Evolutionary conservation across 2,888 invertebrate genomes (phyloP), one percentile per base, ranked within the genome.

Genomic region (Pilophorus perplexus): DNA sequence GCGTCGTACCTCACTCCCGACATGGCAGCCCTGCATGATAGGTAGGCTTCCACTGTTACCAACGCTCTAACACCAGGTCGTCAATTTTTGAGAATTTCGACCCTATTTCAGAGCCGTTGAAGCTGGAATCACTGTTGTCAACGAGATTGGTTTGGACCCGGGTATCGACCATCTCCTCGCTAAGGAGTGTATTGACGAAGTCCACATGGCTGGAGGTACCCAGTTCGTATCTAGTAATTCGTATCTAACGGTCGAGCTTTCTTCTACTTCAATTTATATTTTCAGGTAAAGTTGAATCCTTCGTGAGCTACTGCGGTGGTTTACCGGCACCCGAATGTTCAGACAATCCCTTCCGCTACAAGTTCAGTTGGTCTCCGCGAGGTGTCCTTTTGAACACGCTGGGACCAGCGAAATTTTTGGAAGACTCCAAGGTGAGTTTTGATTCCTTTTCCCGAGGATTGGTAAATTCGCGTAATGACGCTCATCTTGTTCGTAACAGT

Each of bases 131-230:
- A 97, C 97, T 0, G 83, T 99, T 42, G 80, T 99, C 70, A 99
- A 98, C 75, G 99, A 99, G 80, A 89, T 96, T 0, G 99, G 99
- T 0, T 81, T 99, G 27, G 99, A 99, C 76, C 99, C 99, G 0
- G 99, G 98, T n/a, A 95, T 96, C 72, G 96, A 97, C 77, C 99
- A 99, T 78, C 82, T 99, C 71, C 79, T 99, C 64, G 99, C 99
- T 0, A 83, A 98, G 78, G 96, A 99, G 76, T 95, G 94, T 75
- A 95, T 99, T 73, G 94, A 98, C 75, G 90, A 95, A 73, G 87
- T 93, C 10, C 89, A 91, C 74, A 86, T 84, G 68, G 86, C 85
- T 50, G 98, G 97, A 2, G 98, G 96, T 68, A 67, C 37, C 10
- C 18, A 40, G 42, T 42, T 6, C 33, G 12, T 33, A 33, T 6